Conservation (phyloP, 2,113 vertebrate species). For the Elephas maximus region DNA sequence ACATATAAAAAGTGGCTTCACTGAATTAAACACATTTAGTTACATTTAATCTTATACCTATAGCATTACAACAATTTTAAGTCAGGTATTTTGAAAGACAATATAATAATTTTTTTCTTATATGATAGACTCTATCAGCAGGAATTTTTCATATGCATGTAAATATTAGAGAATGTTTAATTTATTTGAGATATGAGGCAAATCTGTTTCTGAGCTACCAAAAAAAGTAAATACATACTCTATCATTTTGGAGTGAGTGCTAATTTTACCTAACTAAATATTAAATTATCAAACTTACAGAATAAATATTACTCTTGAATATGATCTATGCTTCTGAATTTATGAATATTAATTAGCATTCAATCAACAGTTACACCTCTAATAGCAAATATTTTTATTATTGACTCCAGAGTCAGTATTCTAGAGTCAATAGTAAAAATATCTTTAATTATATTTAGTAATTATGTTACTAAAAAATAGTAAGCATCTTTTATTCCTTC, state of each 20-base stretch:
- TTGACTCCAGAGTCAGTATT: background rate
- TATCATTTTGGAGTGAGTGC: constrained; percentile 19
- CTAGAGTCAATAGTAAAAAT: too few species aligned
- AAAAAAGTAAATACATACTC: background rate
- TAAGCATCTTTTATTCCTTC: constrained; percentile 1
- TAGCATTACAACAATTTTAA: constrained; percentile 28
- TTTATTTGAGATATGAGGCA: constrained; percentile 28
- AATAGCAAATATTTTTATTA: constrained; percentile 18
- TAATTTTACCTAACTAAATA: constrained; percentile 43
- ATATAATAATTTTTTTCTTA: background rate
- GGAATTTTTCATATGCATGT: background rate
- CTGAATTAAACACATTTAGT: constrained; percentile 36
- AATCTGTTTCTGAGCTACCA: background rate
- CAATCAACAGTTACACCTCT: background rate
- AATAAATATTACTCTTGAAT: constrained; percentile 53
- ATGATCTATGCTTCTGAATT: constrained; percentile 2
- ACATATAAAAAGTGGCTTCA: background rate
- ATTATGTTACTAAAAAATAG: background rate
- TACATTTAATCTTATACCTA: background rate
- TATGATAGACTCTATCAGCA: background rate
- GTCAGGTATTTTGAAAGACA: constrained; percentile 5
- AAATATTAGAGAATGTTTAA: background rate
- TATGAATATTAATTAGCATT: constrained; percentile 25
- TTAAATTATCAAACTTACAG: constrained; percentile 4
- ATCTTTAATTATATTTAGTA: too few species aligned